Percentiles rank a stretch among this genome's conserved stretches.
These are phyloP conservation scores for Actinopyga echinites DNA, from an alignment of 53 echinoderm and acorn worm species.

Conservation along the genomic window DNA sequence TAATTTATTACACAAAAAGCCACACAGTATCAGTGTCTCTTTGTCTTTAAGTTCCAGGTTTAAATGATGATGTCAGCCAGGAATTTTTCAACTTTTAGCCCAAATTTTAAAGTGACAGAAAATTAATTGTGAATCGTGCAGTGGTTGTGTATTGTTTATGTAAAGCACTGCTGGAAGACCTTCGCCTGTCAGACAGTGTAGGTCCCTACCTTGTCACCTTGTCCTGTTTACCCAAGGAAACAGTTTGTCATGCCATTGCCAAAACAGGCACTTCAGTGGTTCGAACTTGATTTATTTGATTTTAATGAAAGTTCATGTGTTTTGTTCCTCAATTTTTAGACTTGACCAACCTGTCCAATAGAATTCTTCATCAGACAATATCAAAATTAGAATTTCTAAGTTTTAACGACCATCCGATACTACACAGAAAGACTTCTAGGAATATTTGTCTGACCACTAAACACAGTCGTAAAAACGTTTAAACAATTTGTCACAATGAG, in stretches of 20 bases:
- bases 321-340: not conserved
- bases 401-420: not conserved
- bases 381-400: not conserved
- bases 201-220: constrained; percentile 7
- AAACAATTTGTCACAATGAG: constrained; percentile 28
- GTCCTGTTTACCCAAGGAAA: constrained; percentile 24
- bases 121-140: no score
- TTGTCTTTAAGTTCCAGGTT: no score
- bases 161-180: no score
- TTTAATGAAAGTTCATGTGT: constrained; percentile 34
- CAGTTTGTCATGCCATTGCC: not conserved
- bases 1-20: no score
- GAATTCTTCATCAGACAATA: not conserved
- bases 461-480: constrained; percentile 35
- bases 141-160: no score
- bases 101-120: no score
- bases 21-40: no score
- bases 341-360: not conserved
- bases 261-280: constrained; percentile 15
- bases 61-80: no score
- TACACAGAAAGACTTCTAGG: not conserved
- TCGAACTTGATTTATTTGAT: constrained; percentile 35
- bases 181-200: no score
- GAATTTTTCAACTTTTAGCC: no score
- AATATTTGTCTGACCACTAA: constrained; percentile 12